Evolutionary conservation across 1,140 invertebrate species (phyloP).

Genomic region (Lepeophtheirus salmonis): DNA sequence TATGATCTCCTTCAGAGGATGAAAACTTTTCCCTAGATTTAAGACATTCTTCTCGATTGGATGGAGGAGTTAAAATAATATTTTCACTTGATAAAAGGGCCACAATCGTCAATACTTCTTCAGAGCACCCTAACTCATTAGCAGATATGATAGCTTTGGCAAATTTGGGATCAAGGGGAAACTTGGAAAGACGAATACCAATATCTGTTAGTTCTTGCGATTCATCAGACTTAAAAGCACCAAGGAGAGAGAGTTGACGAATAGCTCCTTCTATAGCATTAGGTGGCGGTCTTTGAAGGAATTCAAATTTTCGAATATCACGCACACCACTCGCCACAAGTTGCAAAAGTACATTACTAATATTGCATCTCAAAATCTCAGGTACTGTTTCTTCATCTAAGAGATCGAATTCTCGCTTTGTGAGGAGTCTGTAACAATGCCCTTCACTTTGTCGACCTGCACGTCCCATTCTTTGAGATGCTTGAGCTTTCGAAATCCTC

Average conservation of each 20-base stretch:
- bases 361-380: slow-evolving; percentile 63
- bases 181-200: slow-evolving; percentile 67
- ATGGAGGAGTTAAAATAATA: slow-evolving; percentile 28
- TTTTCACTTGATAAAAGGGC: slow-evolving; percentile 46
- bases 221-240: slow-evolving; percentile 37
- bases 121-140: slow-evolving; percentile 53
- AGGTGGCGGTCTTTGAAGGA: slow-evolving; percentile 58
- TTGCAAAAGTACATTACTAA: slow-evolving; percentile 55
- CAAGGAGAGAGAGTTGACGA: slow-evolving; percentile 47
- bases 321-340: slow-evolving; percentile 63
- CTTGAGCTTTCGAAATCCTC: slow-evolving; percentile 70
- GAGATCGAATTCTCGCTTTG: slow-evolving; percentile 43
- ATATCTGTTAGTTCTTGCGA: slow-evolving; percentile 48
- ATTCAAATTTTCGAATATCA: slow-evolving; percentile 59
- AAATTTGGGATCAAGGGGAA: slow-evolving; percentile 77
- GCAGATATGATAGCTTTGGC: slow-evolving; percentile 62
- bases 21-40: slow-evolving; percentile 22
- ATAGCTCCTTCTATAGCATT: slow-evolving; percentile 42
- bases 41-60: neutral
- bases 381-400: slow-evolving; percentile 52
- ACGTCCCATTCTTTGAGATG: slow-evolving; percentile 71
- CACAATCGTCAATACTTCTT: slow-evolving; percentile 56
- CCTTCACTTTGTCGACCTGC: slow-evolving; percentile 69
- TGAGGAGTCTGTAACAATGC: slow-evolving; percentile 62
- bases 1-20: slow-evolving; percentile 69